Evolutionary conservation across 2,113 vertebrate genomes (phyloP).

Genomic region (Pomatorhinus ruficollis): DNA sequence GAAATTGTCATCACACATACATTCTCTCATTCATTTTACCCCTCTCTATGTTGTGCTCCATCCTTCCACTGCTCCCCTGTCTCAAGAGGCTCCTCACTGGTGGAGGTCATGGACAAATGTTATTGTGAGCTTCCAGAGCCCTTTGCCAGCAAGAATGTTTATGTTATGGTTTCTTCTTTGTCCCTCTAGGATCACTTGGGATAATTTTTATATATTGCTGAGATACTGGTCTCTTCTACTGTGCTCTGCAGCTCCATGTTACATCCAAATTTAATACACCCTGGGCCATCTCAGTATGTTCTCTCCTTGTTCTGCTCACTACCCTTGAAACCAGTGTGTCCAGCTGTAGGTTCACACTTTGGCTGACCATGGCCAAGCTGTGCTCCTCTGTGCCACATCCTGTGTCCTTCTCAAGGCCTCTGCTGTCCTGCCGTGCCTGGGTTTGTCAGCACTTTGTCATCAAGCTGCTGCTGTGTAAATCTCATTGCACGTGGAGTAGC

Average conservation of each 20-base stretch:
- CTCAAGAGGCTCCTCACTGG: rapidly evolving
- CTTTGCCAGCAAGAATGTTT: neutral
- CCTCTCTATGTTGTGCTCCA: neutral
- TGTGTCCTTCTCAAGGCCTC: neutral
- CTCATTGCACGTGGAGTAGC: neutral
- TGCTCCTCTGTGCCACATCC: neutral
- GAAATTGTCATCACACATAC: neutral
- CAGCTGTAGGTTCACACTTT: neutral
- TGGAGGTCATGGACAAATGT: rapidly evolving
- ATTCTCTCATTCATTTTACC: neutral
- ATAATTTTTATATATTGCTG: neutral
- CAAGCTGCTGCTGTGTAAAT: neutral
- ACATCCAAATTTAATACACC: neutral
- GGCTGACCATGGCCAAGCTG: neutral
- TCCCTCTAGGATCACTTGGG: neutral
- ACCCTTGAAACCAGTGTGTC: neutral
- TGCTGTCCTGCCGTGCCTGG: neutral
- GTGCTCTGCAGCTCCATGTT: neutral
- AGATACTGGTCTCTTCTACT: neutral
- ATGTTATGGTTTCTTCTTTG: neutral
- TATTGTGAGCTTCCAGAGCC: neutral
- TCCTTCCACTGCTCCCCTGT: neutral
- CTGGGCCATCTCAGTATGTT: neutral
- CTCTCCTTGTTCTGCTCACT: neutral
- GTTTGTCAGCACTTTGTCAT: neutral